Evolutionary conservation across 2,888 invertebrate genomes (phyloP), one percentile per base, ranked within the genome.

Genomic region (Oasisia sp.): DNA sequence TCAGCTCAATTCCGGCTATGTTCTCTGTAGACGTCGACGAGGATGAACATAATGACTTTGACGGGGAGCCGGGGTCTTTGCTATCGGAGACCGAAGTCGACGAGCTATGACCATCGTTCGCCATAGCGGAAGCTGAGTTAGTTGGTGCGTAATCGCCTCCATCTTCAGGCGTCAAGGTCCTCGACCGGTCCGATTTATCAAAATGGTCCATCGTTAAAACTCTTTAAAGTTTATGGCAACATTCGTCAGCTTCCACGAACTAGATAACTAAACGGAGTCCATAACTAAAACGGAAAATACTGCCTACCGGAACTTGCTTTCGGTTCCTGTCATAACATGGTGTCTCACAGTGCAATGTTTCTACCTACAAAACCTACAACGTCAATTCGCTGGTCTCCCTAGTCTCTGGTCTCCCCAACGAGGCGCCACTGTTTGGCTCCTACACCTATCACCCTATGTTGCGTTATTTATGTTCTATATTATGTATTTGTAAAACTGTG

Each of bases 1-100:
- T 91, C 74, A 89, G 45, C 32, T 32, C 32, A 19, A 45, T 91
- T 9, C 50, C 93, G 9, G 94, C 94, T n/a, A 95, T 95, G 93
- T 95, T 95, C 93, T 95, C 96, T 14, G 95, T 95, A 0, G 96
- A 96, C 1, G 95, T 95, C 8, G 96, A 96, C n/a, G 95, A 94
- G 38, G 96, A 95, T 1, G 96, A 96, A 93, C 95, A 95, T 5
- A 95, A 92, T 12, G 95, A 95, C 92, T 95, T 95, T 12, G 95
- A 95, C 32, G 95, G 95, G 1, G 95, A 95, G 5, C 94, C 95
- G 7, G 95, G 94, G 38, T 92, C 93, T 89, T 92, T 92, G 19
- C 92, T 91, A 38, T 92, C 92, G 32, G 91, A 92, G 50, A 92
- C 93, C 14, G 45, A 91, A 27, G 32, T 32, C 14, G 32, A 56